Conservation (phyloP, 2,888 invertebrate genomes). For the Ramazzottius varieornatus region DNA sequence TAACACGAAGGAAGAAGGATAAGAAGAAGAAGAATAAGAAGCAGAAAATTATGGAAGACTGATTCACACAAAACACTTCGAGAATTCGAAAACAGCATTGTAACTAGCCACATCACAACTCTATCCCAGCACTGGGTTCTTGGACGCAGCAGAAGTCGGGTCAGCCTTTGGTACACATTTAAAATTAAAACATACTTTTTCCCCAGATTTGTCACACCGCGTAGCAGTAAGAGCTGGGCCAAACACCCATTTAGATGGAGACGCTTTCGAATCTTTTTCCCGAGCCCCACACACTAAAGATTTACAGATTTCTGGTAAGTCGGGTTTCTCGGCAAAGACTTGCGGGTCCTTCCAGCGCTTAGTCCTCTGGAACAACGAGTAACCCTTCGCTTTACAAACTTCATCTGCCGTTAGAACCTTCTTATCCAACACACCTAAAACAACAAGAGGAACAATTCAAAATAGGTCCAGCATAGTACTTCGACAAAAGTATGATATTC, state of each 20-base stretch:
- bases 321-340: not conserved
- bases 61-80: too few relatives aligned
- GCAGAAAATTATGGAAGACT: too few relatives aligned
- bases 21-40: too few relatives aligned
- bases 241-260: not conserved
- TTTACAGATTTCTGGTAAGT: not conserved
- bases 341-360: not conserved
- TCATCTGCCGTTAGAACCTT: not conserved
- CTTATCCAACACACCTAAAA: too few relatives aligned
- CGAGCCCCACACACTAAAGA: not conserved
- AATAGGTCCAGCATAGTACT: too few relatives aligned
- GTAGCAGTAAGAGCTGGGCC: not conserved
- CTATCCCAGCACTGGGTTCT: too few relatives aligned
- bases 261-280: not conserved
- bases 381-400: not conserved
- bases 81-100: too few relatives aligned
- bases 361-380: not conserved
- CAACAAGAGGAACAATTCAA: too few relatives aligned
- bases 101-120: too few relatives aligned
- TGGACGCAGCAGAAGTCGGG: too few relatives aligned
- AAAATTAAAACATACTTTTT: not conserved
- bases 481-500: too few relatives aligned
- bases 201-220: not conserved
- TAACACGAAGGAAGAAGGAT: too few relatives aligned
- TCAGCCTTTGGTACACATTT: not conserved